Base-by-base conservation (phyloP, 2,888 invertebrate species). In the Diadegma fenestrale region DNA sequence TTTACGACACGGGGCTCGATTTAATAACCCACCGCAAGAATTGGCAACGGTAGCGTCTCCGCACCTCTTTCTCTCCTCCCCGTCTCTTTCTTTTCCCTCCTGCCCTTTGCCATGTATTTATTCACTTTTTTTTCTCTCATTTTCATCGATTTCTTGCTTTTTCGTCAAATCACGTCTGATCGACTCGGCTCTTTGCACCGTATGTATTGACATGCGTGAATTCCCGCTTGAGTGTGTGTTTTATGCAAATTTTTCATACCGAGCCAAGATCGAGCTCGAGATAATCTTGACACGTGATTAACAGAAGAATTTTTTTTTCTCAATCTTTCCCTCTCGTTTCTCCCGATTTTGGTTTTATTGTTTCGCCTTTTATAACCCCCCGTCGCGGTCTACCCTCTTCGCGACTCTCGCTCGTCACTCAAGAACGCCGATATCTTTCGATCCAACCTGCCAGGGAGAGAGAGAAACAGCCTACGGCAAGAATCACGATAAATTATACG, bases 1-100 rank as follows among this genome's bases (percentile, higher is more conserved):
- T 84, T 87, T 84, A 85, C 85, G 83, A 84, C 80, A 61, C 45
- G 81, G 77, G 73, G 77, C 76, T 79, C 85, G 87, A 86, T 88
- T 88, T 88, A 87, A 88, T 88, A 88, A 88, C 69, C 80, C 86
- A 76, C 84, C 80, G 76, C 72, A 68, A 17, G 82, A 72, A 79
- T 79, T 76, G 76, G 79, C 72, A 80, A 80, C 87, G 79, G 87
- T 87, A 87, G 87, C 87, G 66, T 82, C 80, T 81, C 77, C 80
- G 75, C 76, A 76, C 80, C 77, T 84, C 69, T 80, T 83, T 79
- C 75, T 33, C 80, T 61, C 75, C 12, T 75, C 64, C 26, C 43
- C 37, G 37, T 45, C 22, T 26, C 10, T 10, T 71, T 64, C 51
- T 68, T 41, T 68, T 41, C 51, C 30, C 19, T 43, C 19, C 69